Conservation (phyloP, 2,888 invertebrate species). For the Ganaspis brasiliensis region DNA sequence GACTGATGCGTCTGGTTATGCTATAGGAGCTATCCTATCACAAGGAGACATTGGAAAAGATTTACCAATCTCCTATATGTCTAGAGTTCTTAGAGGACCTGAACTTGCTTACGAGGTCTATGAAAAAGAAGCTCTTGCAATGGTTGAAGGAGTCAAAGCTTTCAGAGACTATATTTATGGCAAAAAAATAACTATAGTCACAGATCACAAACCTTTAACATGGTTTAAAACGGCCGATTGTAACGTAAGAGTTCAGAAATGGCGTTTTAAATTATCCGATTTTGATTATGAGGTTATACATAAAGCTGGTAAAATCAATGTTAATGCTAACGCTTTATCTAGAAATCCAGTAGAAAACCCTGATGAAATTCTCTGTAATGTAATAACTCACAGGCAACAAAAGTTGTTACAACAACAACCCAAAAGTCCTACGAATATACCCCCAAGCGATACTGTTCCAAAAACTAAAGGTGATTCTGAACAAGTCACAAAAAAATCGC, state of each 20-base stretch:
- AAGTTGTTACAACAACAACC: no score
- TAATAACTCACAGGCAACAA: no score
- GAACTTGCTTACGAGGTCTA: slow-evolving; percentile 4
- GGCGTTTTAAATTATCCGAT: slow-evolving; percentile 67
- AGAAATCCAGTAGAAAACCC: slow-evolving; percentile 54
- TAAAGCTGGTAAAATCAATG: slow-evolving; percentile 67
- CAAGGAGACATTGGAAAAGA: no score
- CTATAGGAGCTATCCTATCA: no score
- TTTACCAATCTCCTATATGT: no score
- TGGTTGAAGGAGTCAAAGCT: slow-evolving; percentile 26
- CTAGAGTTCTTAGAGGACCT: no score
- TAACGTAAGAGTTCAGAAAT: slow-evolving; percentile 64
- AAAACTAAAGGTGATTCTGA: no score
- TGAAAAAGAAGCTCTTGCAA: slow-evolving; percentile 39
- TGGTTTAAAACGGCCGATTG: slow-evolving; percentile 65
- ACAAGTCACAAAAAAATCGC: no score
- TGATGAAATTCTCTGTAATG: no score
- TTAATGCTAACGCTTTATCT: slow-evolving; percentile 69
- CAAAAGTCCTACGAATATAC: no score
- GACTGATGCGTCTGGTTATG: no score
- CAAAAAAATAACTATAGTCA: not conserved
- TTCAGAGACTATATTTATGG: slow-evolving; percentile 42
- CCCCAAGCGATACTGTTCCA: no score
- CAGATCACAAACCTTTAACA: slow-evolving; percentile 17
- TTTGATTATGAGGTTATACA: slow-evolving; percentile 70